Evolutionary conservation across 1,140 invertebrate genomes (phyloP), one percentile per base, ranked within the genome.

Genomic region (Eciton burchellii): DNA sequence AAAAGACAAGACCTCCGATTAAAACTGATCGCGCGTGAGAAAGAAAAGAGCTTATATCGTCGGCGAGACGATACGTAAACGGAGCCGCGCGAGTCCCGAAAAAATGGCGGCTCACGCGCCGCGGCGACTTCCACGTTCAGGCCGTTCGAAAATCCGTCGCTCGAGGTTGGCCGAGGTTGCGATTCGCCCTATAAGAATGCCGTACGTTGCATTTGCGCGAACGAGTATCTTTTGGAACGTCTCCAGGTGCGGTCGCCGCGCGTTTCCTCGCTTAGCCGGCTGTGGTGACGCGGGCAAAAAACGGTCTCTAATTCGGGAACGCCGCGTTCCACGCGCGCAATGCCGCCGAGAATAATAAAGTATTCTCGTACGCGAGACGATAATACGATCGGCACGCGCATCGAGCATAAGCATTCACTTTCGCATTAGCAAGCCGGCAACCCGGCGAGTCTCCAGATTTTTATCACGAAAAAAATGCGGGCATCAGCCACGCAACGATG

Each of bases 141-240:
- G 8, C 35, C 35, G 63, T 49, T 57, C 49, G 63, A 79, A 70
- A 68, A 68, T 70, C 45, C 29, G 19, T 6, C 21, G 1, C 16
- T 26, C 0, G 24, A 3, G 11, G 19, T 9, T 24, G 24, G 12
- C 41, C 24, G n/a, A n/a, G 49, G 0, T 26, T 12, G n/a, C 43
- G 65, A 26, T 49, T 65, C 54, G 84, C 85, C 77, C 84, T 88
- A 35, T 35, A 85, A 88, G 88, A 85, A 88, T 68, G 82, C 83
- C 82, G 77, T 81, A 83, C 76, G 45, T 52, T 47, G 83, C n/a
- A 43, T 81, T 72, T 79, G 79, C 70, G 84, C 77, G 83, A 87
- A 89, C 87, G 85, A 87, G 86, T 85, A 81, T 86, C 88, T 91
- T 86, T 91, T 90, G 90, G 88, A 91, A 85, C 90, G 84, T 89